Percentiles rank a stretch among this genome's conserved stretches.
Conservation (phyloP, 2,113 vertebrate genomes). For the Hippocampus barbouri region DNA sequence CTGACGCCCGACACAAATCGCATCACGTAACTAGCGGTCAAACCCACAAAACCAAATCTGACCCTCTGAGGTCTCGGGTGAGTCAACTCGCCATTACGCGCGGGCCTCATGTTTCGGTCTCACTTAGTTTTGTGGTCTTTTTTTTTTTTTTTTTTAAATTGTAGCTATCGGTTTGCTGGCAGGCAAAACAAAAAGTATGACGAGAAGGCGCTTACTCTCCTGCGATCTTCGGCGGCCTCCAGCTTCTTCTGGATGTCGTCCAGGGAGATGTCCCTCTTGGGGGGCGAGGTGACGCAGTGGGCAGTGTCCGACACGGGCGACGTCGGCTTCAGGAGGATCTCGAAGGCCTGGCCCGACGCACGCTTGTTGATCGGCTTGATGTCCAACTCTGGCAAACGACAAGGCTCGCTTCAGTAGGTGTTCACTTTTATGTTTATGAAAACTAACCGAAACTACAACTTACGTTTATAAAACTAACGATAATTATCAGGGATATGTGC, state of each 20-base stretch:
- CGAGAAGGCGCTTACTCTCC: conserved; percentile 78
- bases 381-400: conserved; percentile 82
- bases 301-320: conserved; percentile 86
- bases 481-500: too few species aligned
- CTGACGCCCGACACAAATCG: conserved; percentile 50
- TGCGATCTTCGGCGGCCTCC: conserved; percentile 93
- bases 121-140: too few species aligned
- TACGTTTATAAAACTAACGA: too few species aligned
- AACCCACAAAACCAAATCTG: not conserved
- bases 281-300: conserved; percentile 83
- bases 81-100: too few species aligned
- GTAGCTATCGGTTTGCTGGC: too few species aligned
- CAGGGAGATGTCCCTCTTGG: conserved; percentile 92
- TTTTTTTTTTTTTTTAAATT: too few species aligned
- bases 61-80: not conserved
- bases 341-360: conserved; percentile 95
- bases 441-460: too few species aligned
- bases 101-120: too few species aligned
- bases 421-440: too few species aligned
- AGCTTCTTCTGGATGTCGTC: conserved; percentile 96
- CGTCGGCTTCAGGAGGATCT: conserved; percentile 94
- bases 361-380: conserved; percentile 97
- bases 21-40: not conserved
- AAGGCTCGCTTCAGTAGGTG: not conserved
- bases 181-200: too few species aligned